These are phyloP conservation scores for Phrynocephalus versicolor DNA, from an alignment of 2,113 vertebrate species.

Conservation along the genomic window DNA sequence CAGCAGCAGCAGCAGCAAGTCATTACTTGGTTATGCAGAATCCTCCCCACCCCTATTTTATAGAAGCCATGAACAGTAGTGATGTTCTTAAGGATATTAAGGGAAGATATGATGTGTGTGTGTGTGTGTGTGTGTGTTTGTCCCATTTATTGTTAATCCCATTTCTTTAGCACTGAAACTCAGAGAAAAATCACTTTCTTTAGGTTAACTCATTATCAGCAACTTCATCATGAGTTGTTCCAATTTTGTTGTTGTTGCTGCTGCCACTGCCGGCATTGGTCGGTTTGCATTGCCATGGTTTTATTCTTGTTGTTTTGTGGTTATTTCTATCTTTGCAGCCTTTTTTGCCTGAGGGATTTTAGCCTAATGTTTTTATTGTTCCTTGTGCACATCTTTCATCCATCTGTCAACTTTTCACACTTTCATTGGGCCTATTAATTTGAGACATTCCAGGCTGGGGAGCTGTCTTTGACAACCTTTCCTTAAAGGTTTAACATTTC, in stretches of 20 bases:
- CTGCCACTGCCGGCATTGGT: neutral
- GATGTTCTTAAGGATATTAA: too few relatives aligned
- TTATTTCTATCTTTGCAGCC: neutral
- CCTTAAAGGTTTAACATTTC: neutral
- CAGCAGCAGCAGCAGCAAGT: neutral
- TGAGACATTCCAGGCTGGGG: neutral
- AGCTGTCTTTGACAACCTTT: neutral
- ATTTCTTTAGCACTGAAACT: neutral
- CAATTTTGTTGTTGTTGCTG: neutral
- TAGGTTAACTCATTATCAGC: neutral
- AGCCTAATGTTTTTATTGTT: neutral
- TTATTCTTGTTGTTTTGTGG: neutral
- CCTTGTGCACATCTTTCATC: slow-evolving; percentile 8
- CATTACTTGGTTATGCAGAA: neutral
- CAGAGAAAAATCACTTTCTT: neutral
- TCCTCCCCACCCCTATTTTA: neutral
- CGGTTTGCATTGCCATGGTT: neutral
- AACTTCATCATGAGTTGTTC: neutral
- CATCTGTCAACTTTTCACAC: neutral
- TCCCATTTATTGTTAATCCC: neutral
- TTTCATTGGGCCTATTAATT: neutral
- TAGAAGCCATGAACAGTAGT: neutral
- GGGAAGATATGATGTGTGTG: too few relatives aligned
- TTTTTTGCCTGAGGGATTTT: neutral
- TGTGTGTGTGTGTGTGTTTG: too few relatives aligned